Evolutionary conservation across 2,888 invertebrate species (phyloP).

Genomic region (Cremastinae sp.): DNA sequence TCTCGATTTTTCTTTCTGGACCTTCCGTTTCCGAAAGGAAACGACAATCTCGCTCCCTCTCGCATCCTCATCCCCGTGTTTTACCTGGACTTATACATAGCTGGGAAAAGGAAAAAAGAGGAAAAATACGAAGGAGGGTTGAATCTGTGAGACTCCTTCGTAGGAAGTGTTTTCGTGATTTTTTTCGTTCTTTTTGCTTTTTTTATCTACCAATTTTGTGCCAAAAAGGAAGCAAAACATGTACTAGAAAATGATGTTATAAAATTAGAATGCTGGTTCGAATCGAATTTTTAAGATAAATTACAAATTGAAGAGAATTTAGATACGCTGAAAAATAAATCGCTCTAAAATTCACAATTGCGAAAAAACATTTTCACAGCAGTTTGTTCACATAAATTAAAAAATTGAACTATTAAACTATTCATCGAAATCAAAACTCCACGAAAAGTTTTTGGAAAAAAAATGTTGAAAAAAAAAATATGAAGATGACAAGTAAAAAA

Average conservation of each 20-base stretch:
- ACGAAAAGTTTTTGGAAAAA: no score
- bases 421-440: no score
- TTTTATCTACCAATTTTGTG: neutral
- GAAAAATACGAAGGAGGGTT: neutral
- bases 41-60: constrained; percentile 18
- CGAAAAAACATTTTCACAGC: no score
- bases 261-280: no score
- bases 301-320: no score
- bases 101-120: neutral
- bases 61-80: neutral
- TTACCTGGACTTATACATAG: neutral
- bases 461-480: no score
- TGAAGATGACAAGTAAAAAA: no score
- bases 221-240: no score
- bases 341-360: constrained; percentile 34
- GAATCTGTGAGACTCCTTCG: constrained; percentile 30
- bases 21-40: constrained; percentile 42
- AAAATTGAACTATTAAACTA: no score
- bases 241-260: no score
- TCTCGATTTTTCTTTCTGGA: constrained; percentile 18
- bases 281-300: no score
- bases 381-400: no score
- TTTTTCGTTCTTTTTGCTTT: constrained; percentile 38
- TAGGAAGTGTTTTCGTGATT: constrained; percentile 44
- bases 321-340: constrained; percentile 42